Evolutionary conservation across 2,888 invertebrate species (phyloP).

Genomic region (Apotomis capreana): DNA sequence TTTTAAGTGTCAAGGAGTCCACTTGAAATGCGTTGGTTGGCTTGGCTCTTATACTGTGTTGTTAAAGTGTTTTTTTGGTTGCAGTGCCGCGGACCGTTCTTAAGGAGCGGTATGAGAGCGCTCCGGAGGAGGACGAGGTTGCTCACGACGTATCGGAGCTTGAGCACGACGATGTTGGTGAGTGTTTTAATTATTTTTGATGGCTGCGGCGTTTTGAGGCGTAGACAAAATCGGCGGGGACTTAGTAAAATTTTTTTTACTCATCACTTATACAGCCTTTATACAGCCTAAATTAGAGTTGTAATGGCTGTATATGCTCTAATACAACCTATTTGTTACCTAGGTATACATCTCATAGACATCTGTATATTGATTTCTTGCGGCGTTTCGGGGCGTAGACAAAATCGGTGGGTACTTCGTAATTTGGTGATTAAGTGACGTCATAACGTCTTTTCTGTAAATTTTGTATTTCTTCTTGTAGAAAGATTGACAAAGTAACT

Average conservation of each 20-base stretch:
- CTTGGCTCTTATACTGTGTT: constrained; percentile 49
- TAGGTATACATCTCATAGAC: no score
- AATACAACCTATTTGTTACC: no score
- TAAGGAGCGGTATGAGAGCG: constrained; percentile 91
- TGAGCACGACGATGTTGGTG: constrained; percentile 81
- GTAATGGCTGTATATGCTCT: no score
- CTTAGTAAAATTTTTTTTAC: neutral
- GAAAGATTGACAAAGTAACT: no score
- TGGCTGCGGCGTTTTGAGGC: constrained; percentile 31
- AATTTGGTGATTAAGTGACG: no score
- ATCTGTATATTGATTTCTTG: constrained; percentile 1
- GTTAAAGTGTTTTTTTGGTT: constrained; percentile 62
- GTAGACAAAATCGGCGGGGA: constrained; percentile 8
- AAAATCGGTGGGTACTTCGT: neutral
- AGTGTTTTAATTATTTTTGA: constrained; percentile 59
- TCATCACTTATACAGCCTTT: no score
- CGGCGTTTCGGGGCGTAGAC: constrained; percentile 26
- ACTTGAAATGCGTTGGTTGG: constrained; percentile 47
- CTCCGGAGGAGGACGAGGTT: constrained; percentile 90
- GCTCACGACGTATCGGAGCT: constrained; percentile 79
- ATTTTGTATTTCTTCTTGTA: no score
- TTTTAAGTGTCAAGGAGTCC: constrained; percentile 56
- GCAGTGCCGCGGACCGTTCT: constrained; percentile 92
- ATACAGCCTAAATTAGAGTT: no score
- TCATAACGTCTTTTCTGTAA: no score